Conservation (phyloP, 1,140 invertebrate genomes). For the Drosophila yakuba region DNA sequence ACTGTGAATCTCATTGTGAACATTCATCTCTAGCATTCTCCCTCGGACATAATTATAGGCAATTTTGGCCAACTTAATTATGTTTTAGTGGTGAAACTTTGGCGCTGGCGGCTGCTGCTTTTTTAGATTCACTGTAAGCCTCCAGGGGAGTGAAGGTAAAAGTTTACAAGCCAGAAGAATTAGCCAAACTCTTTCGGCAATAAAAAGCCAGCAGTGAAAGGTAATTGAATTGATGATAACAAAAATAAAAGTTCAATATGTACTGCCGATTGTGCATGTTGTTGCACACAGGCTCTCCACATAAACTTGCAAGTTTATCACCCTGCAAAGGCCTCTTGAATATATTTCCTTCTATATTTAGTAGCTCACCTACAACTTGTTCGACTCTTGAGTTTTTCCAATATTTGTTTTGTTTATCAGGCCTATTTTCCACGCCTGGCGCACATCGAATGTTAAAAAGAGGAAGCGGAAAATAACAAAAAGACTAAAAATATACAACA, state of each 20-base stretch:
- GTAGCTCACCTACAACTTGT: constrained; percentile 41
- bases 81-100: constrained; percentile 64
- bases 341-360: constrained; percentile 11
- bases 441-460: constrained; percentile 33
- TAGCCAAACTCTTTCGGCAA: constrained; percentile 32
- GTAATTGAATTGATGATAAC: constrained; percentile 42
- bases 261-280: constrained; percentile 3
- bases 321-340: constrained; percentile 10
- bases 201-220: constrained; percentile 44
- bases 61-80: constrained; percentile 56
- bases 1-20: constrained; percentile 33
- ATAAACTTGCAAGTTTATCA: constrained; percentile 28
- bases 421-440: constrained; percentile 45
- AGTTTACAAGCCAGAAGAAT: constrained; percentile 50
- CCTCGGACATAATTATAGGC: constrained; percentile 59
- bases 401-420: constrained; percentile 55
- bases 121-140: constrained; percentile 24
- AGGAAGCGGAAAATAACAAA: constrained; percentile 32
- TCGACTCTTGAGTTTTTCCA: constrained; percentile 33
- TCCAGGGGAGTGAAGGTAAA: constrained; percentile 50
- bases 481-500: constrained; percentile 65
- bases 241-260: not conserved
- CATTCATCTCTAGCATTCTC: constrained; percentile 16
- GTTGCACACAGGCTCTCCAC: constrained; percentile 1
- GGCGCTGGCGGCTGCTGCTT: constrained; percentile 32